Base-by-base conservation (phyloP, 2,113 vertebrate genomes). In the Xerus inauris region DNA sequence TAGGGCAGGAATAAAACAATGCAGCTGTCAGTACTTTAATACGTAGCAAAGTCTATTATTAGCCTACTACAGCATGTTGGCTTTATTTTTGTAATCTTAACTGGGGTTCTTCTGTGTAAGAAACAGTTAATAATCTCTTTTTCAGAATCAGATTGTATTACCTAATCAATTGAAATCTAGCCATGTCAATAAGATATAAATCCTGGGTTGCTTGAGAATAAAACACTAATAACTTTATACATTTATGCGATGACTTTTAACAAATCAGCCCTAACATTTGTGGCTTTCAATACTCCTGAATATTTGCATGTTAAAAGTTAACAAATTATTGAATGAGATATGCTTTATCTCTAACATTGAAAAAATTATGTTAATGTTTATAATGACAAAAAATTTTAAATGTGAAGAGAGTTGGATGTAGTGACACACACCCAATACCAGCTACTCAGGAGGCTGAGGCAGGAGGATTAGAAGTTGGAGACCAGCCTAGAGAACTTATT, bases 281-380 rank as follows among this genome's bases (percentile, higher is more conserved):
- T 76, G 49, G 49, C 8, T 64, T 49, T 47, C 17, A 64, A 12
- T 22, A 76, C 92, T 71, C 38, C 13, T 77, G 13, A 95, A 65
- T 76, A 67, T 71, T 91, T 81, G 47, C 26, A 32, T 72, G n/a
- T 42, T 32, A 69, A 91, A 94, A 96, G 28, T 92, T 73, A 65
- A 86, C 69, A 87, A 77, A 35, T 75, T 84, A 7, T 90, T 80
- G 47, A 95, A 62, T 93, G 83, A 92, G 71, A 67, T 93, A 85
- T 81, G 22, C 8, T 95, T 89, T 82, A 64, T 90, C 24, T 10
- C 7, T 16, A 94, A 85, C 47, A 64, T 14, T 40, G 82, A 81
- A 40, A 88, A 79, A 95, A 84, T 40, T 73, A 54, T 40, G 10
- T 75, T 88, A 75, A 45, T 40, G 22, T 62, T 80, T 87, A 80